A percentile compares a stretch with the other conserved stretches of the same genome.
Conservation (phyloP, 2,113 vertebrate genomes). For the Neolamprologus falcicula region DNA sequence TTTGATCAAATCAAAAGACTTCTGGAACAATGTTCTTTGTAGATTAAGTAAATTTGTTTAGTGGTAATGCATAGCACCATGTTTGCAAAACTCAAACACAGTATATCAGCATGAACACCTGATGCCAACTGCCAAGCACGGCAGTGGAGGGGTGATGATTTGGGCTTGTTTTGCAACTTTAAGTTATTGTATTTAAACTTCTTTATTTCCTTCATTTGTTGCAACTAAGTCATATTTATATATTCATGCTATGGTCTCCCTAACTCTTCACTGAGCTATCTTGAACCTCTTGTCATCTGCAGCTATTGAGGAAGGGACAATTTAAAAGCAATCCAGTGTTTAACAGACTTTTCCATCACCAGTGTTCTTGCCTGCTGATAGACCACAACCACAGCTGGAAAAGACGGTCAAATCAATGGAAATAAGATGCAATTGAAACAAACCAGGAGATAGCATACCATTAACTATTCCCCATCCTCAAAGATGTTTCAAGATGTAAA, state of each 20-base stretch:
- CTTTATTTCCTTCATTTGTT: background rate
- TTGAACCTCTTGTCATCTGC: background rate
- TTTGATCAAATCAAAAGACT: background rate
- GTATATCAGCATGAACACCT: background rate
- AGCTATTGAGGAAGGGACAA: background rate
- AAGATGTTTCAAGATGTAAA: background rate
- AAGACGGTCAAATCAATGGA: background rate
- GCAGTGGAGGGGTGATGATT: background rate
- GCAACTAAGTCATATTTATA: background rate
- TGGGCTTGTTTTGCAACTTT: background rate
- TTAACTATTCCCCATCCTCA: background rate
- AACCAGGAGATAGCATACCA: background rate
- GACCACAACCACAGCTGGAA: background rate
- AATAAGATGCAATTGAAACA: background rate
- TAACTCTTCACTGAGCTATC: background rate
- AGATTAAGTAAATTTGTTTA: background rate
- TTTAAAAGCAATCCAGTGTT: background rate
- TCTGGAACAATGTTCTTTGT: background rate
- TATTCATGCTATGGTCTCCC: background rate
- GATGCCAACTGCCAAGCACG: background rate
- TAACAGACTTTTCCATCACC: background rate
- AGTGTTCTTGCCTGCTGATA: background rate
- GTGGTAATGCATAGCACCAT: background rate
- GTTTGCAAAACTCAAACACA: background rate
- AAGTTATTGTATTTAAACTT: background rate